Percentiles rank a stretch among this genome's conserved stretches.
phyloP scores from a whole-genome alignment of 2,888 invertebrate genomes.

The Tanytarsus gracilentus region DNA sequence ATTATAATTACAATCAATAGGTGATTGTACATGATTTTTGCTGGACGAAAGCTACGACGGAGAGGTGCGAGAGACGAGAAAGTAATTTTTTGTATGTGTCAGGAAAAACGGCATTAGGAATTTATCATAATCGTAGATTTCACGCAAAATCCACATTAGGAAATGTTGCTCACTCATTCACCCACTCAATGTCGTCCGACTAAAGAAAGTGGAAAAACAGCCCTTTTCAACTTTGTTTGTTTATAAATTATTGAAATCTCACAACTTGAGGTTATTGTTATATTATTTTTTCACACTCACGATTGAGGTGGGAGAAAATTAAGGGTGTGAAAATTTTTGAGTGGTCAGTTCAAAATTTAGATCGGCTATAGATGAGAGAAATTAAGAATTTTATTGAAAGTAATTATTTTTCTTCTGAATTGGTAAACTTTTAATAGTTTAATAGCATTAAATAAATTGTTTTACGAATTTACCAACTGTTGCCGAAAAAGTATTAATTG shows the following conservation, averaged over 20 bases:
- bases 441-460: too few species aligned
- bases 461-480: too few species aligned
- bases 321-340: too few species aligned
- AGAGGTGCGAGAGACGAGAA: neutral
- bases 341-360: too few species aligned
- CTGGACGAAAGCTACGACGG: neutral
- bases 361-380: too few species aligned
- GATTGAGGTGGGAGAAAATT: too few species aligned
- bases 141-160: conserved; percentile 26
- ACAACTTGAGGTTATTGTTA: too few species aligned
- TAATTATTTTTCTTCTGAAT: too few species aligned
- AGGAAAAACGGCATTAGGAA: conserved; percentile 21
- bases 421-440: too few species aligned
- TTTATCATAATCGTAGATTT: conserved; percentile 27
- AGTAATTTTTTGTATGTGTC: conserved; percentile 18
- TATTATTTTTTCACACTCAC: too few species aligned
- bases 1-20: conserved; percentile 24
- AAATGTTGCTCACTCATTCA: conserved; percentile 16
- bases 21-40: conserved; percentile 17
- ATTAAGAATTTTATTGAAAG: too few species aligned
- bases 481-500: too few species aligned
- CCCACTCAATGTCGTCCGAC: neutral
- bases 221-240: neutral
- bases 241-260: neutral
- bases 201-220: neutral